Base-by-base conservation (phyloP, 2,888 invertebrate genomes). In the Heliconius cydno region DNA sequence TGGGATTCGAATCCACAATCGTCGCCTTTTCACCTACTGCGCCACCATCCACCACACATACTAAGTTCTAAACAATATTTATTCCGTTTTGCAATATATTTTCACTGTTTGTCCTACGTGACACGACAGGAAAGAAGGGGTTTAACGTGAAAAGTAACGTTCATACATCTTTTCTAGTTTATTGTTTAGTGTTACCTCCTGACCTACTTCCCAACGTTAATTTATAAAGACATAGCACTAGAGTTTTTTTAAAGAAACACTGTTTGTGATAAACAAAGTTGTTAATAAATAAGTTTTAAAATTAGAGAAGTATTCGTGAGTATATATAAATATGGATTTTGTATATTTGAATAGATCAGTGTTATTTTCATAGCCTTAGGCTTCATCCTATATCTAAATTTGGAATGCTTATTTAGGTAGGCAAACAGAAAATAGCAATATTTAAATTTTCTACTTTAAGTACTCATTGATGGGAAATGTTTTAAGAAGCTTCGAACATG, bases 141-240 rank as follows among this genome's bases (percentile, higher is more conserved):
- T 25, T 41, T 68, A 68, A 15, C 41, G 41, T 70, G 57, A 73
- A 30, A 57, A 57, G 34, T 73, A 73, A 52, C 22, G 22, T 52
- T 38, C 63, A 25, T 63, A 63, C 57, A 57, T 60, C 46, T 13
- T 73, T 57, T 74, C 63, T 34, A 41, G 63, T 38, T 63, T 63
- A 74, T 7, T 25, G 38, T 67, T 66, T 28, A 52, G 5, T 57
- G 30, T 30, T 52, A 52, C 60, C 65, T 66, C 28, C 76, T 81
- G 81, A 81, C 81, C 81, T 81, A 81, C 52, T 81, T 81, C 34
- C 60, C 46, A 76, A 78, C 80, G 67, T 75, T 80, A 78, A 80
- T 78, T 80, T 76, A 76, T 76, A 78, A 78, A 76, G 76, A 79
- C 79, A 63, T 67, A 28, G 34, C 25, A 67, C 57, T n/a, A 30